These are phyloP conservation scores for Chrysomallon squamiferum DNA, from an alignment of 1,140 invertebrate genomes.

Conservation along the genomic window DNA sequence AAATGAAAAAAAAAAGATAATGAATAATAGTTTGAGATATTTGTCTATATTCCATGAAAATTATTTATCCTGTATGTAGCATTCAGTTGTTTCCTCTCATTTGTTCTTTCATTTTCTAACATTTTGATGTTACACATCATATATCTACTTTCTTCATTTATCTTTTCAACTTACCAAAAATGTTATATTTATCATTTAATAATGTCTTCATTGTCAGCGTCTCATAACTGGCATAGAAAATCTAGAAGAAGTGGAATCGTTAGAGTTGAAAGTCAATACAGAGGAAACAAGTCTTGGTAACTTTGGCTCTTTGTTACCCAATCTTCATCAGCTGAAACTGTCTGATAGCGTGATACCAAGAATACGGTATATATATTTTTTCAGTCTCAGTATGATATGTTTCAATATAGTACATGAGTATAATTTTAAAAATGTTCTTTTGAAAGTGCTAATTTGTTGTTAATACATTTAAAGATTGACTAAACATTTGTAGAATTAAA, in stretches of 20 bases:
- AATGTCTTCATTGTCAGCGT: conserved; percentile 41
- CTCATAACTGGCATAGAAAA: conserved; percentile 60
- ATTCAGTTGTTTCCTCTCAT: too few relatives aligned
- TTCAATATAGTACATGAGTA: too few relatives aligned
- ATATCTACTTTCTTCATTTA: neutral
- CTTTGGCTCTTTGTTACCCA: conserved; percentile 61
- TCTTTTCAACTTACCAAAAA: neutral
- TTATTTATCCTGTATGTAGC: too few relatives aligned
- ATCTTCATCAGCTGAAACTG: conserved; percentile 60
- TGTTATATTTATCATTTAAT: neutral
- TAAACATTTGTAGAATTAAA: too few relatives aligned
- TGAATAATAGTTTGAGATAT: too few relatives aligned
- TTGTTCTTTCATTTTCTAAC: too few relatives aligned
- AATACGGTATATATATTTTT: conserved; percentile 54
- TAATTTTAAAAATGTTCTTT: too few relatives aligned
- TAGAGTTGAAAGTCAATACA: conserved; percentile 64
- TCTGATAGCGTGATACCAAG: conserved; percentile 60
- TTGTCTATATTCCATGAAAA: too few relatives aligned
- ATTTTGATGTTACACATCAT: neutral
- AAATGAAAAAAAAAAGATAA: too few relatives aligned
- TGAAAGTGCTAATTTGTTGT: too few relatives aligned
- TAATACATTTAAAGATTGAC: too few relatives aligned
- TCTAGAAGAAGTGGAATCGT: conserved; percentile 51
- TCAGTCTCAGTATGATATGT: too few relatives aligned
- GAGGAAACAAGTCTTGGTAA: conserved; percentile 63